These are phyloP conservation scores for Lycaon pictus DNA, from an alignment of 2,113 vertebrate genomes.

Conservation along the genomic window DNA sequence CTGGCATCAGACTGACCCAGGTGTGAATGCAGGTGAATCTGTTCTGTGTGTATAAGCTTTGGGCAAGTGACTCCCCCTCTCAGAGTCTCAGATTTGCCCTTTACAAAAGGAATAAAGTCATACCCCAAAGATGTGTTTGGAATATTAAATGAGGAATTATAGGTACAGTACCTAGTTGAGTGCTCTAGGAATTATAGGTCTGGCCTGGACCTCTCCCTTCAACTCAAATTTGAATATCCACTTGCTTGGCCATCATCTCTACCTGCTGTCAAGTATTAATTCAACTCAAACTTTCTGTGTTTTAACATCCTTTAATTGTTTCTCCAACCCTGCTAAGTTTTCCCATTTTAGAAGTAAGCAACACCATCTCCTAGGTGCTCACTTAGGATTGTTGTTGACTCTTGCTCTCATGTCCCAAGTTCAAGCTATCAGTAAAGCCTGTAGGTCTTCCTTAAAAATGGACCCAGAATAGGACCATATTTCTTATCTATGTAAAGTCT, in stretches of 20 bases:
- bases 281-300: background rate
- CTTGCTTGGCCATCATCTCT: background rate
- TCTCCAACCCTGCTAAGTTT: background rate
- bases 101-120: background rate
- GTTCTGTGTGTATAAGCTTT: background rate
- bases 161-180: background rate
- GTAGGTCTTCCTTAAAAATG: background rate
- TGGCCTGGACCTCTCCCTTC: background rate
- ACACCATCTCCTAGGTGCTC: background rate
- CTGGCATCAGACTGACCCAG: background rate
- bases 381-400: background rate
- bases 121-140: background rate
- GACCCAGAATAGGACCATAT: background rate
- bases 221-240: background rate
- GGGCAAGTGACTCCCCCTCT: background rate
- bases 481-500: background rate
- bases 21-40: background rate
- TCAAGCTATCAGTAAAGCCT: background rate
- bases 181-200: background rate
- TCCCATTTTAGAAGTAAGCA: conserved; percentile 9
- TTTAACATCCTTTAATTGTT: background rate
- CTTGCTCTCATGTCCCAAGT: background rate
- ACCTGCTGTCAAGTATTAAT: background rate
- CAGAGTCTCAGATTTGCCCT: background rate
- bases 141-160: background rate